phyloP scores from a whole-genome alignment of 2,113 vertebrate species.

The Phyllostomus discolor region DNA sequence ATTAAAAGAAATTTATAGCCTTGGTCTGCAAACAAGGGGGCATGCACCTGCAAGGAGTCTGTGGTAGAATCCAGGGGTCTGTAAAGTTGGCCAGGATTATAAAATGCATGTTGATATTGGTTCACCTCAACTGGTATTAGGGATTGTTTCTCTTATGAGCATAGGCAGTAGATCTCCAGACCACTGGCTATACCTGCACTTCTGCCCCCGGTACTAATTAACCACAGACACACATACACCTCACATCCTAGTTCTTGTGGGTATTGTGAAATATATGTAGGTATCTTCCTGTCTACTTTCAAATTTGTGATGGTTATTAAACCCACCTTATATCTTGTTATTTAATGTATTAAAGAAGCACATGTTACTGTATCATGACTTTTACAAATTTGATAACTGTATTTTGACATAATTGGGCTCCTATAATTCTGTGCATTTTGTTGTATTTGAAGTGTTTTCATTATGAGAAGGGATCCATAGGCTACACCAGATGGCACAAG shows the following conservation, averaged over 20 bases:
- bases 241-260: background rate
- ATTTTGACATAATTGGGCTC: background rate
- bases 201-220: background rate
- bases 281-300: background rate
- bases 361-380: background rate
- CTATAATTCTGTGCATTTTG: background rate
- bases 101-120: background rate
- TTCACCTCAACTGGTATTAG: background rate
- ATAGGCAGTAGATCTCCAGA: accelerated
- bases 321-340: background rate
- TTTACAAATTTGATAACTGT: background rate
- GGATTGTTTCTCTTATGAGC: background rate
- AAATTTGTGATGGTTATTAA: background rate
- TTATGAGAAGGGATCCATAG: background rate
- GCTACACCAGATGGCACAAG: background rate
- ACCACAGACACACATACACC: background rate
- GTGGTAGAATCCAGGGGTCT: background rate
- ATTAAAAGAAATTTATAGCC: background rate
- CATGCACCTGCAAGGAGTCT: background rate
- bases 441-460: background rate
- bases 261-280: background rate
- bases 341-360: background rate
- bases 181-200: background rate
- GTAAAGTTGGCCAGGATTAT: background rate
- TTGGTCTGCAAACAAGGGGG: background rate